Evolutionary conservation across 2,113 vertebrate genomes (phyloP).

Genomic region (Corythaeola cristata): DNA sequence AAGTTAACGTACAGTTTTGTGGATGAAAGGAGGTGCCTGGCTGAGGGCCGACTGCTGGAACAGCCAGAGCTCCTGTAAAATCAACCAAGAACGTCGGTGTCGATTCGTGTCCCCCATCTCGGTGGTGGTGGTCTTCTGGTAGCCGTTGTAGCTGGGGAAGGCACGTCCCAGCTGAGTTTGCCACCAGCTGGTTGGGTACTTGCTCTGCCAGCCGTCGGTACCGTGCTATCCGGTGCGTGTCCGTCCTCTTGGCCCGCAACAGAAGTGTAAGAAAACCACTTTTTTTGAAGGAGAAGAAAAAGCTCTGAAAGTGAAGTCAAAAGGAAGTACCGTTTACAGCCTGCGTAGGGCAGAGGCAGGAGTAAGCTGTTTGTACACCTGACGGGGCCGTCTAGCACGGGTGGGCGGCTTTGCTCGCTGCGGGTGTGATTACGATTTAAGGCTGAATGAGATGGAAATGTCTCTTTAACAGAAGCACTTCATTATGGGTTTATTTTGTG

Average conservation of each 20-base stretch:
- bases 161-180: background rate
- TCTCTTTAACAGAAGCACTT: conserved; percentile 1
- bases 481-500: conserved; percentile 40
- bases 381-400: background rate
- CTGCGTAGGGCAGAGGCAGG: background rate
- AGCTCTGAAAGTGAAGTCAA: too few relatives aligned
- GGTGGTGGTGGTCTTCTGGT: background rate
- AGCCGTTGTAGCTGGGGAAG: accelerated
- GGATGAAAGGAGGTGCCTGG: background rate
- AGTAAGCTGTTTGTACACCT: background rate
- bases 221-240: accelerated
- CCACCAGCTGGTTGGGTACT: background rate
- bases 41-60: background rate
- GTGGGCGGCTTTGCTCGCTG: background rate
- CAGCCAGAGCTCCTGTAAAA: background rate
- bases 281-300: background rate
- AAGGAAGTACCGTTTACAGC: accelerated
- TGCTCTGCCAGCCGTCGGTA: accelerated
- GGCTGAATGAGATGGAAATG: background rate
- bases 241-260: background rate
- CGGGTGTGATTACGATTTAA: background rate
- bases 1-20: accelerated
- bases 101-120: accelerated
- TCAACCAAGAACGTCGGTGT: accelerated
- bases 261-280: background rate